Percentiles rank a stretch among this genome's conserved stretches.
Evolutionary conservation across 2,888 invertebrate species (phyloP).

Genomic region (Hydroisotoma schaefferi): DNA sequence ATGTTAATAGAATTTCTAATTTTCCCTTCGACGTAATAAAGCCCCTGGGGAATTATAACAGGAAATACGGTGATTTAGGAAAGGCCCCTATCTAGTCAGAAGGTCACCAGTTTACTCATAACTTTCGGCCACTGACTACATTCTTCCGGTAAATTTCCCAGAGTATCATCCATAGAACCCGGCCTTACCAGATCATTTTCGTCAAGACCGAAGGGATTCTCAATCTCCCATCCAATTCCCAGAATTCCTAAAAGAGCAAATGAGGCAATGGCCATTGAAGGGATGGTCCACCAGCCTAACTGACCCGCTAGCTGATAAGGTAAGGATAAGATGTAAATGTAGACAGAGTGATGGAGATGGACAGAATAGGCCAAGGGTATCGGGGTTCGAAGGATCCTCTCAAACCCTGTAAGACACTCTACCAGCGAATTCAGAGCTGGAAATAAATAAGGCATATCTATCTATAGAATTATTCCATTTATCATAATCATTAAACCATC

Average conservation of each 20-base stretch:
- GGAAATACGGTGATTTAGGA: too few relatives aligned
- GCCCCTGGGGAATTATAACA: too few relatives aligned
- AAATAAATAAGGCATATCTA: too few relatives aligned
- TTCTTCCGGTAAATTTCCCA: too few relatives aligned
- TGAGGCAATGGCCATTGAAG: constrained; percentile 26
- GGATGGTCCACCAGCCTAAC: constrained; percentile 33
- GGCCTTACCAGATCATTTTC: constrained; percentile 29
- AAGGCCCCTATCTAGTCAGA: too few relatives aligned
- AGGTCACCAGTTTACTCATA: too few relatives aligned
- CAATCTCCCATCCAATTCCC: constrained; percentile 39
- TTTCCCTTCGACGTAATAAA: too few relatives aligned
- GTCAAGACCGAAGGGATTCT: constrained; percentile 39
- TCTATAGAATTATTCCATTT: too few relatives aligned
- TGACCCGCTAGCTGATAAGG: constrained; percentile 32
- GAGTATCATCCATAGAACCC: too few relatives aligned
- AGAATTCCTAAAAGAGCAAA: constrained; percentile 36
- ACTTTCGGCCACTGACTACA: too few relatives aligned
- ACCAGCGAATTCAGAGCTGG: constrained; percentile 33
- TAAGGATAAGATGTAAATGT: constrained; percentile 34
- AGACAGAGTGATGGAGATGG: constrained; percentile 39
- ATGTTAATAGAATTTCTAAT: too few relatives aligned
- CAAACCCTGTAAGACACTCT: constrained; percentile 38
- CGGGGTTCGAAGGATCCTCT: constrained; percentile 39
- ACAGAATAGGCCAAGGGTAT: constrained; percentile 42
- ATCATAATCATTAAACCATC: too few relatives aligned